Percentiles rank a stretch among this genome's conserved stretches.
These are phyloP conservation scores for Lapara coniferarum DNA, from an alignment of 2,888 invertebrate genomes.

Conservation along the genomic window DNA sequence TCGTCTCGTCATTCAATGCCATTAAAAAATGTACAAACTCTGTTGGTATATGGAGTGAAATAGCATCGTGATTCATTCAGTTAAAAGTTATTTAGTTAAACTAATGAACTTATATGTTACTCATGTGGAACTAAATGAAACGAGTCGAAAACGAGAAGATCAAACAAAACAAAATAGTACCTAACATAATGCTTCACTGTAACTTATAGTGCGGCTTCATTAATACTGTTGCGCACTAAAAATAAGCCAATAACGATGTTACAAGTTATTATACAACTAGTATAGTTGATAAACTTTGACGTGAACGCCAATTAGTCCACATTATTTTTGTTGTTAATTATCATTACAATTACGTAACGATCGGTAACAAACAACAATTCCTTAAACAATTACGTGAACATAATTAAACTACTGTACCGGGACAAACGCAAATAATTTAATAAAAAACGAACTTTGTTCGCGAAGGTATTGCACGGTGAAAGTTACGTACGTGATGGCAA, in stretches of 20 bases:
- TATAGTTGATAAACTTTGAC: background rate
- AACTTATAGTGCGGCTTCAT: background rate
- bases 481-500: constrained; percentile 32
- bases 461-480: constrained; percentile 36
- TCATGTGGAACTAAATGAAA: background rate
- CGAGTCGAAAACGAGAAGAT: background rate
- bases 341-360: background rate
- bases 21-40: too few species aligned
- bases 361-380: background rate
- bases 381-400: background rate
- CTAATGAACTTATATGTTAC: background rate
- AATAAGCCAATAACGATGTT: background rate
- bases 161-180: background rate
- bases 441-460: constrained; percentile 35
- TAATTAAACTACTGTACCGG: background rate
- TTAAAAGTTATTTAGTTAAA: background rate
- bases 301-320: background rate
- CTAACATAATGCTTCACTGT: background rate
- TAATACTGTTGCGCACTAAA: background rate
- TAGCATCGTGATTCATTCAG: too few species aligned
- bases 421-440: constrained; percentile 32
- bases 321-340: background rate
- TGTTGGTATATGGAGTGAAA: too few species aligned
- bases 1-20: too few species aligned
- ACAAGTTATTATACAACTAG: background rate